phyloP scores from a whole-genome alignment of 2,888 invertebrate genomes.

The Andrena chrysosceles region DNA sequence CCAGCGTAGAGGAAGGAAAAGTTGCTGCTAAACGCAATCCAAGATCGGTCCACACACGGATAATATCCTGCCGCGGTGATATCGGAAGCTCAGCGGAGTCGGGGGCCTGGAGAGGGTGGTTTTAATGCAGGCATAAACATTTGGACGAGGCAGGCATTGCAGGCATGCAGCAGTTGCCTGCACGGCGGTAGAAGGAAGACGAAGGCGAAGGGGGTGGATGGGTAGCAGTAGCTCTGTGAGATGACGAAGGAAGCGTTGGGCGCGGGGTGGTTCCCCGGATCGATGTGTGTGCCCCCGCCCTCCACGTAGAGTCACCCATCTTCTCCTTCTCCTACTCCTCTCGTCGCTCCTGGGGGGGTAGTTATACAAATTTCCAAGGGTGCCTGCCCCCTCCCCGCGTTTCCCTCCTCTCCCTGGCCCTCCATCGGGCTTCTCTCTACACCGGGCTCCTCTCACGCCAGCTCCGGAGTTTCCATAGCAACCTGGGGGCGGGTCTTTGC shows the following conservation, averaged over 20 bases:
- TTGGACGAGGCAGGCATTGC: slow-evolving; percentile 63
- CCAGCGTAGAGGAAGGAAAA: background rate
- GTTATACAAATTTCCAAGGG: slow-evolving; percentile 85
- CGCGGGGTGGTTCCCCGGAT: slow-evolving; percentile 79
- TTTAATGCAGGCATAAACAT: slow-evolving; percentile 77
- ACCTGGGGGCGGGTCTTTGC: slow-evolving; percentile 84
- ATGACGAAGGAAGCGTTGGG: slow-evolving; percentile 80
- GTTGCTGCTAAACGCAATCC: background rate
- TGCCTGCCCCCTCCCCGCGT: slow-evolving; percentile 79
- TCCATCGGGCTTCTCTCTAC: slow-evolving; percentile 59
- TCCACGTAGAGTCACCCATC: slow-evolving; percentile 64
- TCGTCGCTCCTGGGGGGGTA: slow-evolving; percentile 82
- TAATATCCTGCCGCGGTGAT: slow-evolving; percentile 12
- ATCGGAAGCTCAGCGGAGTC: slow-evolving; percentile 22
- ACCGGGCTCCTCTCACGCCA: slow-evolving; percentile 77
- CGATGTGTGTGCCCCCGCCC: slow-evolving; percentile 82
- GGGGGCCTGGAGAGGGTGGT: slow-evolving; percentile 33
- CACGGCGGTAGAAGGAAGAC: slow-evolving; percentile 29
- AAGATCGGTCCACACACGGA: slow-evolving; percentile 30
- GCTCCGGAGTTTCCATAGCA: slow-evolving; percentile 80
- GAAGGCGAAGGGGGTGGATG: slow-evolving; percentile 7
- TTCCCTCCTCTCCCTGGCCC: slow-evolving; percentile 58
- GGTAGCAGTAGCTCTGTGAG: slow-evolving; percentile 74
- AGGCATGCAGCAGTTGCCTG: slow-evolving; percentile 63
- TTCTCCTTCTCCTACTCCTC: slow-evolving; percentile 55